Conservation (phyloP, 2,888 invertebrate species). For the Chesias legatella region DNA sequence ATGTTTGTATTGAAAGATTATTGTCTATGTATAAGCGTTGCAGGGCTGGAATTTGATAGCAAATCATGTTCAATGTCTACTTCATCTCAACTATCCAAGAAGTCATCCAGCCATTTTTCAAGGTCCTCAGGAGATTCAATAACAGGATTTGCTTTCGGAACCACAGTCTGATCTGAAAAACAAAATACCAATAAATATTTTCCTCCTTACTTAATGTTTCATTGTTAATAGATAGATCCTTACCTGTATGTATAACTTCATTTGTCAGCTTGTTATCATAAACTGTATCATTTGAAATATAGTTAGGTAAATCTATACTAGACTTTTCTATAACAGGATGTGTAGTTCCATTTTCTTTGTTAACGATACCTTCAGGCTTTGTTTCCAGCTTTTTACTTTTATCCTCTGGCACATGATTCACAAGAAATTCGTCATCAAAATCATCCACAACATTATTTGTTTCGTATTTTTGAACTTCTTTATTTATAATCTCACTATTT, state of each 20-base stretch:
- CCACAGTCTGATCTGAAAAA: constrained; percentile 22
- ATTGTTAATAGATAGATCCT: neutral
- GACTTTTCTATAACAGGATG: neutral
- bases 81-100: constrained; percentile 54
- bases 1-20: too few species aligned
- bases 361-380: constrained; percentile 5
- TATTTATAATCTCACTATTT: constrained; percentile 4
- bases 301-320: neutral
- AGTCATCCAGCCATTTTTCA: constrained; percentile 76
- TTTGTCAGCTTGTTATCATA: neutral
- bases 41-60: too few species aligned
- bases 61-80: neutral
- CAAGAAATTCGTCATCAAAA: constrained; percentile 12
- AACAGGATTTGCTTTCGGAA: constrained; percentile 41
- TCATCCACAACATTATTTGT: constrained; percentile 6
- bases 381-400: constrained; percentile 5
- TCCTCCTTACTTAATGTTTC: constrained; percentile 9
- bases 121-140: constrained; percentile 71
- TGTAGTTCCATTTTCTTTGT: neutral
- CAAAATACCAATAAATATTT: constrained; percentile 17
- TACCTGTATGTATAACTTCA: constrained; percentile 9
- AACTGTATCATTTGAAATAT: neutral
- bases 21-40: too few species aligned
- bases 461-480: constrained; percentile 6
- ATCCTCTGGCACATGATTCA: constrained; percentile 17